These are phyloP conservation scores for Altica lythri DNA, from an alignment of 2,888 invertebrate species.

Conservation along the genomic window DNA sequence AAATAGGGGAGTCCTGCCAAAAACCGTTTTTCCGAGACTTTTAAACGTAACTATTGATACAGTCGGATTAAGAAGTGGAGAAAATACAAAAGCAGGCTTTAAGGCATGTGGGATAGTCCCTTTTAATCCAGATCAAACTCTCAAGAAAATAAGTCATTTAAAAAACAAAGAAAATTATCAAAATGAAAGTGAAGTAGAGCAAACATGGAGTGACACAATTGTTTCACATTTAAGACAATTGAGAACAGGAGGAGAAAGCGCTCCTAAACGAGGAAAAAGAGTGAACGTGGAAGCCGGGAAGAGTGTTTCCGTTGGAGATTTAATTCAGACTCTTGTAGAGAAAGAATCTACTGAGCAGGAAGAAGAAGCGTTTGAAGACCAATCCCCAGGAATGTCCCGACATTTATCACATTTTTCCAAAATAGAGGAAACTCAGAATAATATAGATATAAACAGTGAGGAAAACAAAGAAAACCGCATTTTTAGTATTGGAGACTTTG, in stretches of 20 bases:
- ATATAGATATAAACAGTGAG: slow-evolving; percentile 10
- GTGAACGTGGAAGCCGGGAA: slow-evolving; percentile 17
- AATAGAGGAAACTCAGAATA: background rate
- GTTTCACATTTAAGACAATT: background rate
- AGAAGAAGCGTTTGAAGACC: slow-evolving; percentile 15
- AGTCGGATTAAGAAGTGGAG: slow-evolving; percentile 14
- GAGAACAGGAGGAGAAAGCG: background rate
- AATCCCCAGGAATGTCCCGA: slow-evolving; percentile 17
- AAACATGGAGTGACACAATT: slow-evolving; percentile 6
- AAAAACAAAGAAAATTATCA: slow-evolving; percentile 15
- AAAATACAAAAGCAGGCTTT: slow-evolving; percentile 3
- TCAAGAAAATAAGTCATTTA: slow-evolving; percentile 16
- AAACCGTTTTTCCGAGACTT: slow-evolving; percentile 24
- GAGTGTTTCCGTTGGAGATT: slow-evolving; percentile 22
- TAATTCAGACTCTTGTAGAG: slow-evolving; percentile 21
- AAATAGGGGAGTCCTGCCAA: slow-evolving; percentile 23
- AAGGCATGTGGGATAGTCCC: no score
- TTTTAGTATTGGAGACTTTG: slow-evolving; percentile 10
- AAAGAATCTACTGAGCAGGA: slow-evolving; percentile 20
- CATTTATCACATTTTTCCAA: slow-evolving; percentile 11
- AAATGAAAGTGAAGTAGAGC: slow-evolving; percentile 16
- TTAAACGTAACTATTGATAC: slow-evolving; percentile 27
- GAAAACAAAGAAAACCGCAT: slow-evolving; percentile 15
- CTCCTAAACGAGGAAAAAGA: slow-evolving; percentile 8
- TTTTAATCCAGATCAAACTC: slow-evolving; percentile 13